Percentiles rank a stretch among this genome's conserved stretches.
These are phyloP conservation scores for Misgurnus mizolepis DNA, from an alignment of 2,113 vertebrate genomes.

Conservation along the genomic window DNA sequence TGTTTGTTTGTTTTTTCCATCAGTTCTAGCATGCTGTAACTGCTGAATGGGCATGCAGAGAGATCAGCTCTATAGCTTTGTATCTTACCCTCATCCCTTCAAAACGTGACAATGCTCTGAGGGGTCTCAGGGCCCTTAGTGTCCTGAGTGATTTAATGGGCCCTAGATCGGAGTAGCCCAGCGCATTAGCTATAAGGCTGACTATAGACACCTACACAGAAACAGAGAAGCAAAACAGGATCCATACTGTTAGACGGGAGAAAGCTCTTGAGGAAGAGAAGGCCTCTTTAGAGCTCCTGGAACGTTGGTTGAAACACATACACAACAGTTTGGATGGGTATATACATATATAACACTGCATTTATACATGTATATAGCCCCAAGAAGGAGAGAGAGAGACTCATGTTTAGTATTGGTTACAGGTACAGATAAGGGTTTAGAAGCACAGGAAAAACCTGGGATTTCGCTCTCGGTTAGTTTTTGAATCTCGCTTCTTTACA, in stretches of 20 bases:
- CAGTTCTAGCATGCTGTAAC: conserved; percentile 98
- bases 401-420: conserved; percentile 76
- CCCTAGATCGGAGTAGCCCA: conserved; percentile 99
- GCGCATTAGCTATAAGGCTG: conserved; percentile 99
- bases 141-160: conserved; percentile 99
- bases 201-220: conserved; percentile 99
- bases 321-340: conserved; percentile 67
- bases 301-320: conserved; percentile 81
- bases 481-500: conserved; percentile 83
- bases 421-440: conserved; percentile 69
- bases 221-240: conserved; percentile 96
- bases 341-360: conserved; percentile 79
- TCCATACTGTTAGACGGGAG: conserved; percentile 97
- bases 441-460: conserved; percentile 65
- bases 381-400: conserved; percentile 65
- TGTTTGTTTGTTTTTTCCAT: conserved; percentile 74
- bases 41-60: conserved; percentile 98
- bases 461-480: conserved; percentile 70
- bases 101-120: conserved; percentile 99
- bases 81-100: conserved; percentile 99
- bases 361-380: conserved; percentile 80
- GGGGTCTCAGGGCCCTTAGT: conserved; percentile 99
- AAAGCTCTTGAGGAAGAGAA: conserved; percentile 77
- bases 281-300: conserved; percentile 85
- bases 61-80: conserved; percentile 96